These are phyloP conservation scores for Sander vitreus DNA, from an alignment of 2,113 vertebrate genomes.

Conservation along the genomic window DNA sequence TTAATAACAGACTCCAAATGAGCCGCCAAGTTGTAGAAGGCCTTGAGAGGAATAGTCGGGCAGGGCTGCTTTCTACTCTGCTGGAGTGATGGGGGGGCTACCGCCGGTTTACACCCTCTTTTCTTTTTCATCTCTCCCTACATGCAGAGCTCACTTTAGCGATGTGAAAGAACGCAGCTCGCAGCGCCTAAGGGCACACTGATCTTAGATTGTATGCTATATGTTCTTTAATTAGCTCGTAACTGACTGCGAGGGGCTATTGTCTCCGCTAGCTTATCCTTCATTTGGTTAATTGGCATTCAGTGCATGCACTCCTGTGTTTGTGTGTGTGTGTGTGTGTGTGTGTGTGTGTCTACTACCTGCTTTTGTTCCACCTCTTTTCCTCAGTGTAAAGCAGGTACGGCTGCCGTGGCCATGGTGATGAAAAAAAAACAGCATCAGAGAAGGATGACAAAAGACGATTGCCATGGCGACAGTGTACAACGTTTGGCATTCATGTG, in stretches of 20 bases:
- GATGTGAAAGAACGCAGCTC: conserved; percentile 44
- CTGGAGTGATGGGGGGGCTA: conserved; percentile 39
- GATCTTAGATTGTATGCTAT: conserved; percentile 63
- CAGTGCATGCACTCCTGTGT: conserved; percentile 17
- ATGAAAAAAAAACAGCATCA: conserved; percentile 40
- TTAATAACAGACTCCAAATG: conserved; percentile 83
- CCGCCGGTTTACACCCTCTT: conserved; percentile 12
- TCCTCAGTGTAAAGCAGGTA: conserved; percentile 45
- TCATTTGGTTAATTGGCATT: conserved; percentile 74
- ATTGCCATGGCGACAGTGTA: conserved; percentile 68
- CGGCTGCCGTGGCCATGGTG: conserved; percentile 68
- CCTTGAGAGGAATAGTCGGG: conserved; percentile 55
- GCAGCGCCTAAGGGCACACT: conserved; percentile 46
- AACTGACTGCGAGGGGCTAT: conserved; percentile 62
- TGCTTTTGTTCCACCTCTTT: conserved; percentile 50
- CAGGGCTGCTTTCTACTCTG: conserved; percentile 36
- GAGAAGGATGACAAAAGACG: conserved; percentile 57
- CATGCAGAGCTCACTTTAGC: conserved; percentile 30
- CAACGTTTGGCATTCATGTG: conserved; percentile 40
- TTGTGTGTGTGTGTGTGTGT: neutral
- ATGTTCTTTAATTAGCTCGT: conserved; percentile 75
- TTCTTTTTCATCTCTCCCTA: conserved; percentile 23
- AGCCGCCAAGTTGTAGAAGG: conserved; percentile 65
- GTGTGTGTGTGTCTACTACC: conserved; percentile 23
- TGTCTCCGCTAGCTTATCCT: conserved; percentile 65